These are phyloP conservation scores for Temnothorax nylanderi DNA, from an alignment of 1,140 invertebrate genomes.

Conservation along the genomic window DNA sequence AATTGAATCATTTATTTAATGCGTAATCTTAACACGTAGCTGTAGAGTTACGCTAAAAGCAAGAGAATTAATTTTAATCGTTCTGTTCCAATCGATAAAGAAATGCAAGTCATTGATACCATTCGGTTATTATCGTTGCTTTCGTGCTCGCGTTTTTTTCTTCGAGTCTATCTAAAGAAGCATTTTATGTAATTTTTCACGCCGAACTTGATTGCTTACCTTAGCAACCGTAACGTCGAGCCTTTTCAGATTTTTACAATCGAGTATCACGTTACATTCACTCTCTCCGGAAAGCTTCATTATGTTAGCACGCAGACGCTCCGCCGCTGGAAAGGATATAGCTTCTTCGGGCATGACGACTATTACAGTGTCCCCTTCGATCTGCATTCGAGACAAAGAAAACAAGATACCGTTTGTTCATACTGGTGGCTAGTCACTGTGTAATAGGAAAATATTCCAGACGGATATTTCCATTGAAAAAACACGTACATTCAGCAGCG, in stretches of 20 bases:
- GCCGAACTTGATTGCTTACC: conserved; percentile 78
- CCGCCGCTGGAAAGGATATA: conserved; percentile 88
- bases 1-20: not conserved
- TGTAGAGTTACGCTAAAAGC: no score
- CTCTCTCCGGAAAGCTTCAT: conserved; percentile 76
- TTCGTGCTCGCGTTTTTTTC: not conserved
- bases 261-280: conserved; percentile 84
- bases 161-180: not conserved
- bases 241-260: conserved; percentile 85
- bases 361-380: conserved; percentile 74
- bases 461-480: not conserved
- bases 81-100: not conserved
- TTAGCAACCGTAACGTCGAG: conserved; percentile 87
- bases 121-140: not conserved
- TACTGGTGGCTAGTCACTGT: no score
- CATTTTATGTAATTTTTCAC: not conserved
- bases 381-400: conserved; percentile 51
- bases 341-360: conserved; percentile 87
- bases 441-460: not conserved
- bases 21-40: not conserved
- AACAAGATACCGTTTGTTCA: not conserved
- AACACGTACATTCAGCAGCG: not conserved
- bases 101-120: not conserved
- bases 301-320: conserved; percentile 86
- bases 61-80: not conserved